Evolutionary conservation across 1,140 invertebrate genomes (phyloP), one percentile per base, ranked within the genome.

Genomic region (Theocolax elegans): DNA sequence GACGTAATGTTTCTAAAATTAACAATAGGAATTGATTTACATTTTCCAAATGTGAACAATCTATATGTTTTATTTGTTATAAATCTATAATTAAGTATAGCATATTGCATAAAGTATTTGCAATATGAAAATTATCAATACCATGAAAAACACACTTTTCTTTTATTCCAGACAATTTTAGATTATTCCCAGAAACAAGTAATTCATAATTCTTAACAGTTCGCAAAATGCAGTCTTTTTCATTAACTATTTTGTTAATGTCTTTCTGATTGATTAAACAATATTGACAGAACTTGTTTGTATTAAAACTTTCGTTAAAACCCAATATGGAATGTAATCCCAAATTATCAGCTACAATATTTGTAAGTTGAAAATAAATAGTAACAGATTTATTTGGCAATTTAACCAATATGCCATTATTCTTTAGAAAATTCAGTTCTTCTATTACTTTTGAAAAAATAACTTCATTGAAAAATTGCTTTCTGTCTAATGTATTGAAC

Each of bases 311-410:
- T 35, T 23, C 65, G 35, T n/a, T 44, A 31, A 74, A 76, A 21
- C 73, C 75, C 42, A 74, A 51, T 10, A 75, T 69, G n/a, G 59
- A 51, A 65, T 75, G 23, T 1, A 73, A 27, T 46, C 56, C 71
- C 17, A 56, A 17, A 56, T 56, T 56, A 38, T 56, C 29, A 12
- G n/a, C 53, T 35, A 67, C 72, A 8, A 73, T n/a, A 46, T 42
- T 62, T 2, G 54, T 15, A 68, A 65, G 54, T 13, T 21, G 58
- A 67, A 73, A 75, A 42, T 67, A 51, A 27, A 74, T 31, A 8
- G 25, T 64, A 12, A 42, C 2, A 2, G 54, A 13, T n/a, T 54
- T 53, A 27, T 19, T 12, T 1, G 51, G 23, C 25, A 53, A 64
- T 13, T 35, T 1, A 38, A 72, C 31, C 4, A 9, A 2, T 7